Conservation (phyloP, 1,140 invertebrate genomes). For the Halictus rubicundus region DNA sequence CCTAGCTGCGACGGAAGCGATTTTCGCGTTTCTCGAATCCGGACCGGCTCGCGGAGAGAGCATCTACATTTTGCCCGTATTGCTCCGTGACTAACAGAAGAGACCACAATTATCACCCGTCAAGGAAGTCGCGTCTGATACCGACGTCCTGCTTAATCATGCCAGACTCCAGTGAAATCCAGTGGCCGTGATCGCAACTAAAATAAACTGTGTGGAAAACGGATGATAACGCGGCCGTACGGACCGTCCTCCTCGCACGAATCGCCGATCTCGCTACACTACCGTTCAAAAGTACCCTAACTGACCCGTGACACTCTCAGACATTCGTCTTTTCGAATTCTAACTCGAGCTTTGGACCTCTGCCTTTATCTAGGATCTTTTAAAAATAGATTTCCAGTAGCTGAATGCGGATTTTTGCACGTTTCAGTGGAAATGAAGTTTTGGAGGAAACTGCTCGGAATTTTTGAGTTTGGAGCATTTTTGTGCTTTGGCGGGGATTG, state of each 20-base stretch:
- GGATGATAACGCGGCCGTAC: slow-evolving; percentile 6
- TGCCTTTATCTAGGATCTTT: too few species aligned
- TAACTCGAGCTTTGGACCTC: too few species aligned
- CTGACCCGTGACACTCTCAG: too few species aligned
- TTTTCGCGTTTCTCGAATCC: neutral
- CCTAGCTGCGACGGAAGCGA: neutral
- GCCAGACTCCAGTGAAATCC: slow-evolving; percentile 53
- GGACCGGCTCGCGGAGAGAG: neutral
- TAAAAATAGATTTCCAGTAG: too few species aligned
- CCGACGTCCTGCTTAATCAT: slow-evolving; percentile 79
- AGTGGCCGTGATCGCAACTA: slow-evolving; percentile 29
- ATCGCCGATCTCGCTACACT: too few species aligned
- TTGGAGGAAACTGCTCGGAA: neutral
- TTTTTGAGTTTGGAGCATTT: too few species aligned
- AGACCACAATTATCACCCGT: slow-evolving; percentile 72
- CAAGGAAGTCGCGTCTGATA: slow-evolving; percentile 79
- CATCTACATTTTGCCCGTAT: slow-evolving; percentile 57
- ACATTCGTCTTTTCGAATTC: too few species aligned
- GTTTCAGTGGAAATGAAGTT: too few species aligned
- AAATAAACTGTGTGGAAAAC: slow-evolving; percentile 42
- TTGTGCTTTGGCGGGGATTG: too few species aligned
- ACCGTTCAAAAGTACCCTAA: too few species aligned
- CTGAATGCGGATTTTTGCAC: too few species aligned
- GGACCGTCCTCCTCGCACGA: too few species aligned
- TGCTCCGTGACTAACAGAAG: slow-evolving; percentile 64